Base-by-base conservation (phyloP, 1,140 invertebrate species). In the Oryctes rhinoceros region DNA sequence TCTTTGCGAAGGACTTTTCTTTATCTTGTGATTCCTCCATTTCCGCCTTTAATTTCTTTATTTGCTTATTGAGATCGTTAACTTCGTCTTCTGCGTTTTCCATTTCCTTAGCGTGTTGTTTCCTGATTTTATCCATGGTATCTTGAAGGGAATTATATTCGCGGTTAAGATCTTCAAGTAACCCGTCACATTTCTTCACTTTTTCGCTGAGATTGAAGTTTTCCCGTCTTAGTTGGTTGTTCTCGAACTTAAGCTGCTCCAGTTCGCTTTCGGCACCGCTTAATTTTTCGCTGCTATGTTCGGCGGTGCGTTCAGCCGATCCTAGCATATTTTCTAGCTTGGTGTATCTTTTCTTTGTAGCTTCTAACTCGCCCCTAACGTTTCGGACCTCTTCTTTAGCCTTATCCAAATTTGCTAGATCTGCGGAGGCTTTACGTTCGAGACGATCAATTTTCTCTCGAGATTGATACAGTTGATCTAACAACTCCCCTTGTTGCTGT, bases 401-500 rank as follows among this genome's bases (percentile, higher is more conserved):
- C 13, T 18, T 76, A 20, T 47, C 47, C 6, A 76, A 13, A 76
- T 10, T 76, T 1, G 15, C 10, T 39, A 44, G 11, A 76, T 76
- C 75, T 44, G 15, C 18, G 15, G 47, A 4, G 7, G 5, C 35
- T 49, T 76, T 76, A 20, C 47, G 39, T 76, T 76, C 75, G 15
- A 76, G 18, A 37, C 47, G 39, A 10, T 76, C 75, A 18, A 48
- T 48, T 15, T 47, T 76, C 11, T 47, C 37, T 20, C 47, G 37
- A 6, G 75, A 30, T 11, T 76, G 37, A 39, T 49, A 18, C 35
- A 78, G 15, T 78, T 78, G 76, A 49, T 78, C 76, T 53, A 78
- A 13, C 10, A 78, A 24, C 20, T 78, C 76, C 9, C 30, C 30
- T 78, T 78, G 76, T 62, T 78, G 76, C 20, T 78, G 76, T 78